These are phyloP conservation scores for Oophaga sylvatica DNA, from an alignment of 2,797 vertebrate species.

Conservation along the genomic window DNA sequence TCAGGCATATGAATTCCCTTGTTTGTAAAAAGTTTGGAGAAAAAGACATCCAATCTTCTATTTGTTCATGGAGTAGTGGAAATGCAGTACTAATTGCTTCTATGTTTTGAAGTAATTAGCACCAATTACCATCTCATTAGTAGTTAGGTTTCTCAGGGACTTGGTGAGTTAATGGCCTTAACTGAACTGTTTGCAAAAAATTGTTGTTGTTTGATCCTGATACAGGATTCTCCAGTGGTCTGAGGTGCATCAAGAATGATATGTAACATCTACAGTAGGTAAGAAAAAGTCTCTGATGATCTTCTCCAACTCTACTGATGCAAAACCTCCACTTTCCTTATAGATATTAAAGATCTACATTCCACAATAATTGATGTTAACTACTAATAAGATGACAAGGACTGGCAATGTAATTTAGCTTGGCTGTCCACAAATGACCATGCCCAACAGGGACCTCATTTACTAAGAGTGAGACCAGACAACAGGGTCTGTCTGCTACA, in stretches of 20 bases:
- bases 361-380: background rate
- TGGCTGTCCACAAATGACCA: too few relatives aligned
- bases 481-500: too few relatives aligned
- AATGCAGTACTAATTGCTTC: slow-evolving; percentile 49
- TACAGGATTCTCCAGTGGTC: background rate
- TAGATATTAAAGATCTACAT: background rate
- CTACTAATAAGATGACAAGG: background rate
- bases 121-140: slow-evolving; percentile 52
- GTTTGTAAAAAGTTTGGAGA: slow-evolving; percentile 12
- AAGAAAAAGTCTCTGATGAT: background rate
- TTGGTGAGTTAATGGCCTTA: slow-evolving; percentile 43
- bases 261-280: background rate
- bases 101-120: slow-evolving; percentile 56
- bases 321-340: background rate
- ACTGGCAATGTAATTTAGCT: background rate
- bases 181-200: slow-evolving; percentile 37
- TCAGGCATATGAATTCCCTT: slow-evolving; percentile 24
- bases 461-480: too few relatives aligned
- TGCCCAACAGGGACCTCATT: too few relatives aligned
- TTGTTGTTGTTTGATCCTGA: background rate
- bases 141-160: slow-evolving; percentile 29
- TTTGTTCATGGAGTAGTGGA: slow-evolving; percentile 49
- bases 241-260: background rate
- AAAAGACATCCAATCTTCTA: slow-evolving; percentile 25
- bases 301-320: background rate